Percentiles rank a stretch among this genome's conserved stretches.
Conservation (phyloP, 2,113 vertebrate genomes). For the Carassius gibelio region DNA sequence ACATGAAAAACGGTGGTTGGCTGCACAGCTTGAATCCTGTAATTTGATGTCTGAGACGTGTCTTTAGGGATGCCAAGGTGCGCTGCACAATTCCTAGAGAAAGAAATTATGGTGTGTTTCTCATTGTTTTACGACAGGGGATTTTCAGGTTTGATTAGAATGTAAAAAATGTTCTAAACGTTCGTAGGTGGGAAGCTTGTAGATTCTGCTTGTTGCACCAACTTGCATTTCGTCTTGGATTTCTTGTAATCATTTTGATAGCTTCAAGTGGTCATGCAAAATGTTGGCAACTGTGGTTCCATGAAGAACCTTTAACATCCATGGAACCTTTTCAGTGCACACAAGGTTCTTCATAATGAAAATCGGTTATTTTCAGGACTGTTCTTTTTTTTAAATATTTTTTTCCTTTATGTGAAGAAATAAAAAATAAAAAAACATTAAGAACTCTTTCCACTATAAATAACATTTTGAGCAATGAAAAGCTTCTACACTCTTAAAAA, state of each 20-base stretch:
- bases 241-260: neutral
- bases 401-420: too few relatives aligned
- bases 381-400: too few relatives aligned
- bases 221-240: neutral
- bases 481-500: too few relatives aligned
- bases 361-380: neutral
- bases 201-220: neutral
- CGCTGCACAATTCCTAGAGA: conserved; percentile 2
- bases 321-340: neutral
- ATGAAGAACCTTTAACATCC: too few relatives aligned
- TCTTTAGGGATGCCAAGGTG: conserved; percentile 52
- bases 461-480: too few relatives aligned
- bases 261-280: neutral
- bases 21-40: conserved; percentile 40
- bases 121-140: conserved; percentile 37
- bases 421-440: too few relatives aligned
- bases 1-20: conserved; percentile 39
- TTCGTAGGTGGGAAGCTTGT: neutral
- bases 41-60: conserved; percentile 45
- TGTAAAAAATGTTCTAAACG: neutral
- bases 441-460: too few relatives aligned
- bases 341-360: neutral
- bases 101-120: neutral
- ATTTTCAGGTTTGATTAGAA: conserved; percentile 12
- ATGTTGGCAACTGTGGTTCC: too few relatives aligned